Evolutionary conservation across 2,888 invertebrate species (phyloP).

Genomic region (Macroteleia sp.): DNA sequence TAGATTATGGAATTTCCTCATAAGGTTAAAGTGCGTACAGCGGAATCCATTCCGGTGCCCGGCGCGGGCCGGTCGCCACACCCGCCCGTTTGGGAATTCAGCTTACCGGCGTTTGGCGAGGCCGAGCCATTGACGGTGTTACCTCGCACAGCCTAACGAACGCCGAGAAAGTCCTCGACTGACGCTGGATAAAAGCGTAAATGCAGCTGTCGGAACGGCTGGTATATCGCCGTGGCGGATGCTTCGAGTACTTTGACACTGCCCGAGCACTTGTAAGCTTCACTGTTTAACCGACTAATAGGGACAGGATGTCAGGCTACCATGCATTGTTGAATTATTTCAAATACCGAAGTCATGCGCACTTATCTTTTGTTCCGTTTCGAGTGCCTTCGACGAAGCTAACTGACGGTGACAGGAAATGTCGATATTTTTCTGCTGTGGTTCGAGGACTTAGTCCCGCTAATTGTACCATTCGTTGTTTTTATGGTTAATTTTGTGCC

Average conservation of each 20-base stretch:
- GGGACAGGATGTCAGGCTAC: constrained; percentile 58
- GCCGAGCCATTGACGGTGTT: constrained; percentile 64
- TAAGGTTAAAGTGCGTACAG: too few species aligned
- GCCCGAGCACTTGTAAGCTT: constrained; percentile 59
- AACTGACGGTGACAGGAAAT: constrained; percentile 52
- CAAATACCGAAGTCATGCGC: constrained; percentile 41
- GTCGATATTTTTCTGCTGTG: constrained; percentile 54
- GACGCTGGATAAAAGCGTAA: constrained; percentile 67
- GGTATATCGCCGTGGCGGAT: constrained; percentile 53
- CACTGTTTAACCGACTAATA: constrained; percentile 59
- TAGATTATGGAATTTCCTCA: too few species aligned
- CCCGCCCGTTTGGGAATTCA: constrained; percentile 84
- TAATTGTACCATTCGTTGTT: constrained; percentile 44
- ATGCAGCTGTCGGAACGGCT: constrained; percentile 66
- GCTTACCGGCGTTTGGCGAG: constrained; percentile 76
- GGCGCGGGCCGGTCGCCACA: constrained; percentile 83
- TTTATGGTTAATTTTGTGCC: constrained; percentile 8
- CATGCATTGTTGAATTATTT: constrained; percentile 53
- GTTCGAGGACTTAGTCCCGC: constrained; percentile 15
- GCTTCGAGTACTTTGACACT: constrained; percentile 62
- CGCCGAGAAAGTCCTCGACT: constrained; percentile 69
- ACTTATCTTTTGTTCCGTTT: constrained; percentile 39
- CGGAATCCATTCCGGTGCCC: too few species aligned
- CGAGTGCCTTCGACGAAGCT: constrained; percentile 30
- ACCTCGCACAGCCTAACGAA: constrained; percentile 69